Conservation (phyloP, 2,113 vertebrate genomes). For the Cyprinodon brontotheroides region DNA sequence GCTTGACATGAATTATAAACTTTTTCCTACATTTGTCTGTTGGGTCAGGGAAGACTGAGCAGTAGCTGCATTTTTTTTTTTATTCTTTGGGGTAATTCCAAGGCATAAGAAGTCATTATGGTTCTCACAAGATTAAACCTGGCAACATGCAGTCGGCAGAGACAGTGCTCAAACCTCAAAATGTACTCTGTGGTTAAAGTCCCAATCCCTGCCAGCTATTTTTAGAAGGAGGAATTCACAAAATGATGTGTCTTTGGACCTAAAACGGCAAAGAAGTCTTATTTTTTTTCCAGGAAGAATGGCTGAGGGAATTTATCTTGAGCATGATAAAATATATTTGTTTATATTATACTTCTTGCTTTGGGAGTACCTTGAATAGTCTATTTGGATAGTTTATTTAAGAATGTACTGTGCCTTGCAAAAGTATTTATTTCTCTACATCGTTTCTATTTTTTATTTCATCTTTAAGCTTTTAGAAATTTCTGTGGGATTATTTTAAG, state of each 20-base stretch:
- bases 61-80: constrained; percentile 47
- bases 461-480: background rate
- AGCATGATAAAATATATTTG: constrained; percentile 63
- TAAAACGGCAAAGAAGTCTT: constrained; percentile 15
- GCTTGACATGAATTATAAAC: constrained; percentile 36
- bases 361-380: constrained; percentile 35
- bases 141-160: constrained; percentile 60
- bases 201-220: constrained; percentile 66
- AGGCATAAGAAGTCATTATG: constrained; percentile 42
- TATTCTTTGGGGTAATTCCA: constrained; percentile 46
- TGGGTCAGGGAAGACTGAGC: constrained; percentile 32
- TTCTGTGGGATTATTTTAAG: background rate
- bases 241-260: constrained; percentile 71
- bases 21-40: constrained; percentile 47
- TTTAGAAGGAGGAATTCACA: constrained; percentile 74
- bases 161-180: constrained; percentile 69
- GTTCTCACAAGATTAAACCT: constrained; percentile 56
- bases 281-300: constrained; percentile 57
- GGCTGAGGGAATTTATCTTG: constrained; percentile 49
- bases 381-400: constrained; percentile 39
- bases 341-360: constrained; percentile 51
- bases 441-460: constrained; percentile 29
- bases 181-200: constrained; percentile 73
- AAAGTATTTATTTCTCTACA: background rate
- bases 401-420: constrained; percentile 18